These are phyloP conservation scores for Drosophila gaucha DNA, from an alignment of 2,888 invertebrate species.

Conservation along the genomic window DNA sequence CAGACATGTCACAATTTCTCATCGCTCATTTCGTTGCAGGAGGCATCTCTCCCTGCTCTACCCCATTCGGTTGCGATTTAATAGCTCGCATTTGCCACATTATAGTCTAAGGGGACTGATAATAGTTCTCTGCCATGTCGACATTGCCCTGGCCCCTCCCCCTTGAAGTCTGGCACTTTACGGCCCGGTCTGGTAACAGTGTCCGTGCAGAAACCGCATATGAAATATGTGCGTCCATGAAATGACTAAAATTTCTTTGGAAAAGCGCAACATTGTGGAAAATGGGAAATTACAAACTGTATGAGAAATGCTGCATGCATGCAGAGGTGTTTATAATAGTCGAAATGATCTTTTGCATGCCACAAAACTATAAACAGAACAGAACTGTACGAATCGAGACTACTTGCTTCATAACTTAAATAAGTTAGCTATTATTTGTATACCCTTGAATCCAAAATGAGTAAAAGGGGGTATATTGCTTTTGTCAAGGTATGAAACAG, in stretches of 20 bases:
- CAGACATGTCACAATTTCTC: constrained; percentile 76
- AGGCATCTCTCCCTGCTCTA: constrained; percentile 38
- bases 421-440: constrained; percentile 1
- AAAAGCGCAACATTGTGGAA: constrained; percentile 84
- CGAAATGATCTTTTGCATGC: constrained; percentile 1
- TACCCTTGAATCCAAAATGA: not conserved
- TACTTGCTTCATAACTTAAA: constrained; percentile 8
- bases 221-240: constrained; percentile 80
- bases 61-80: constrained; percentile 29
- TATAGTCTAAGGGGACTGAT: constrained; percentile 47
- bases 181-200: constrained; percentile 27
- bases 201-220: constrained; percentile 43
- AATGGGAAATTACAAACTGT: constrained; percentile 75
- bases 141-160: constrained; percentile 3
- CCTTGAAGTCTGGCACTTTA: constrained; percentile 57
- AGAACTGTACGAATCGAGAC: not conserved
- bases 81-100: constrained; percentile 44
- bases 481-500: no score
- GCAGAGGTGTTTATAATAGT: constrained; percentile 1
- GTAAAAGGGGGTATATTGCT: no score
- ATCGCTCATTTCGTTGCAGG: constrained; percentile 75
- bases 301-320: constrained; percentile 1
- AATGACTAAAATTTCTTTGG: constrained; percentile 83
- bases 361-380: not conserved
- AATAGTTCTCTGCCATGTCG: constrained; percentile 49